phyloP scores from a whole-genome alignment of 1,140 invertebrate genomes.

The Achroia grisella region DNA sequence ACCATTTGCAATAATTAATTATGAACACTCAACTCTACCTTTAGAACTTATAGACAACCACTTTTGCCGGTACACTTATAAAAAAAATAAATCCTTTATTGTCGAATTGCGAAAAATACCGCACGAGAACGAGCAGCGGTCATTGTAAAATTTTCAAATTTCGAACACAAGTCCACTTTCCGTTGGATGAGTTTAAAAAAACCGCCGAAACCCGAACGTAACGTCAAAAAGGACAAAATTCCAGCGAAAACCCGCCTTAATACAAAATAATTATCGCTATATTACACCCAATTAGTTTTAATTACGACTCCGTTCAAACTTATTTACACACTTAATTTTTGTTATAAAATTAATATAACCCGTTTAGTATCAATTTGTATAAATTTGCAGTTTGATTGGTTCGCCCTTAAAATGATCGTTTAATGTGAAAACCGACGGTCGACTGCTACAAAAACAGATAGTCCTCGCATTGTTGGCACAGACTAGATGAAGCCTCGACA shows the following conservation, averaged over 20 bases:
- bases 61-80: not conserved
- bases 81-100: not conserved
- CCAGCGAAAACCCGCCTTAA: slow-evolving; percentile 48
- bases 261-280: slow-evolving; percentile 65
- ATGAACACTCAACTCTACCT: slow-evolving; percentile 1
- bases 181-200: slow-evolving; percentile 20
- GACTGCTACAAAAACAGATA: slow-evolving; percentile 68
- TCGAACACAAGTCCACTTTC: slow-evolving; percentile 6
- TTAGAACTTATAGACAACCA: slow-evolving; percentile 1
- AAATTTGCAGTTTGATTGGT: slow-evolving; percentile 71
- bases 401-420: slow-evolving; percentile 70
- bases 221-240: slow-evolving; percentile 43
- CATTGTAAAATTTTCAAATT: slow-evolving; percentile 8
- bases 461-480: slow-evolving; percentile 42
- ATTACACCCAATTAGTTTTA: slow-evolving; percentile 70
- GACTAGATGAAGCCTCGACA: slow-evolving; percentile 6
- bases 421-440: slow-evolving; percentile 62
- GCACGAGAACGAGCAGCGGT: slow-evolving; percentile 3
- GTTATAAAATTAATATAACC: slow-evolving; percentile 73
- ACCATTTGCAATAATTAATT: slow-evolving; percentile 16
- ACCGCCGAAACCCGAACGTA: slow-evolving; percentile 18
- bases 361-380: slow-evolving; percentile 73
- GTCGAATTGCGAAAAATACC: not conserved
- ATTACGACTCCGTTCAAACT: slow-evolving; percentile 65
- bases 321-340: slow-evolving; percentile 74